A percentile compares a stretch with the other conserved stretches of the same genome.
phyloP scores from a whole-genome alignment of 2,888 invertebrate species.

The Agrochola lota region DNA sequence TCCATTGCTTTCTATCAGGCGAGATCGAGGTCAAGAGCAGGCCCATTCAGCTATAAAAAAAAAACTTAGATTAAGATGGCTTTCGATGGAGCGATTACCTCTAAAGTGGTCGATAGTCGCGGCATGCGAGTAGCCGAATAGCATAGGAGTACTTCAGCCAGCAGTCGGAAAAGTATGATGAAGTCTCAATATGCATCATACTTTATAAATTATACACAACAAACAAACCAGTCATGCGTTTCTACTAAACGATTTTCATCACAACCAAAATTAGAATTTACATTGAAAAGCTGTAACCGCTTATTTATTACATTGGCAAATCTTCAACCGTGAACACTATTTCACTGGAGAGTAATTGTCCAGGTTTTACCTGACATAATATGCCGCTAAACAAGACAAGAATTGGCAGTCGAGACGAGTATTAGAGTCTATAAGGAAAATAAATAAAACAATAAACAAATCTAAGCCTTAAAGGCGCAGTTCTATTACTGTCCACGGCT shows the following conservation, averaged over 20 bases:
- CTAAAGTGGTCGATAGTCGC: neutral
- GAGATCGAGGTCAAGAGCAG: too few species aligned
- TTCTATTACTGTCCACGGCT: neutral
- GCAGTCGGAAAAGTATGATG: neutral
- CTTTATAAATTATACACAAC: neutral
- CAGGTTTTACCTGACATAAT: conserved; percentile 14
- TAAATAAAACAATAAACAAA: conserved; percentile 25
- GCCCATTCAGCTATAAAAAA: too few species aligned
- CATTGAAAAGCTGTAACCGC: neutral
- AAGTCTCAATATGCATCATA: neutral
- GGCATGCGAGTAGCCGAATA: neutral
- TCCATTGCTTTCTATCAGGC: too few species aligned
- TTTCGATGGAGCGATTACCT: neutral
- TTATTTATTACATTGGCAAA: conserved; percentile 48
- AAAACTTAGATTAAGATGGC: too few species aligned
- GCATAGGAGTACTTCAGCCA: neutral
- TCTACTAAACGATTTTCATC: conserved; percentile 8
- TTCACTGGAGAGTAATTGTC: conserved; percentile 18
- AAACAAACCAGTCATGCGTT: neutral
- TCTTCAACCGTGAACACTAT: conserved; percentile 29
- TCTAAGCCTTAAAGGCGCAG: neutral
- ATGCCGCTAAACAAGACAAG: conserved; percentile 17
- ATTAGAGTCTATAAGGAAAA: conserved; percentile 15
- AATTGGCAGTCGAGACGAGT: conserved; percentile 31
- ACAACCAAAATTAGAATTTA: conserved; percentile 12